Evolutionary conservation across 1,140 invertebrate species (phyloP).

Genomic region (Armadillidium nasatum): DNA sequence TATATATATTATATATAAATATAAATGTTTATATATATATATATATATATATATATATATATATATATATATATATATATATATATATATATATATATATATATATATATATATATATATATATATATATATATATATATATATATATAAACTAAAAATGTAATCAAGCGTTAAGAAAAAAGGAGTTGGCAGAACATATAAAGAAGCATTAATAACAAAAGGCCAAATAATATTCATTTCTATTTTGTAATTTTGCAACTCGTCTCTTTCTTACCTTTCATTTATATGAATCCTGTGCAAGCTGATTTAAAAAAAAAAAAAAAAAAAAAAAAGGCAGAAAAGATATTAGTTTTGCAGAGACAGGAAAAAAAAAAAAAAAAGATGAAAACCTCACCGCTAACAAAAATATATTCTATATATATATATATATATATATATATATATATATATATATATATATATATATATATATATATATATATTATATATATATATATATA

Average conservation of each 20-base stretch:
- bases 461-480: not conserved
- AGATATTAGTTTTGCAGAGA: not conserved
- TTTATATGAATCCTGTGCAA: constrained; percentile 27
- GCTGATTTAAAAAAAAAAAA: constrained; percentile 19
- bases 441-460: not conserved
- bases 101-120: constrained; percentile 13
- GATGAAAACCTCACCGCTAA: no score
- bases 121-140: not conserved
- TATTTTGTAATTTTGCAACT: not conserved
- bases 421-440: no score
- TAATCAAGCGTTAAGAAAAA: no score
- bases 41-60: not conserved
- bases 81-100: constrained; percentile 9
- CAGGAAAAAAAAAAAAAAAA: not conserved
- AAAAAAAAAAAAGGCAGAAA: constrained; percentile 18
- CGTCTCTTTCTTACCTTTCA: constrained; percentile 23
- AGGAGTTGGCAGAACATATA: no score
- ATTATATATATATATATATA: not conserved
- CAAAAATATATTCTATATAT: no score
- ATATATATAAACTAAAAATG: not conserved
- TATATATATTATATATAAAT: not conserved
- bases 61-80: not conserved
- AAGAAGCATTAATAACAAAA: no score
- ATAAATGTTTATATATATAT: not conserved
- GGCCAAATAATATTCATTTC: no score